These are phyloP conservation scores for Patagioenas fasciata DNA, from an alignment of 2,113 vertebrate genomes.

Conservation along the genomic window DNA sequence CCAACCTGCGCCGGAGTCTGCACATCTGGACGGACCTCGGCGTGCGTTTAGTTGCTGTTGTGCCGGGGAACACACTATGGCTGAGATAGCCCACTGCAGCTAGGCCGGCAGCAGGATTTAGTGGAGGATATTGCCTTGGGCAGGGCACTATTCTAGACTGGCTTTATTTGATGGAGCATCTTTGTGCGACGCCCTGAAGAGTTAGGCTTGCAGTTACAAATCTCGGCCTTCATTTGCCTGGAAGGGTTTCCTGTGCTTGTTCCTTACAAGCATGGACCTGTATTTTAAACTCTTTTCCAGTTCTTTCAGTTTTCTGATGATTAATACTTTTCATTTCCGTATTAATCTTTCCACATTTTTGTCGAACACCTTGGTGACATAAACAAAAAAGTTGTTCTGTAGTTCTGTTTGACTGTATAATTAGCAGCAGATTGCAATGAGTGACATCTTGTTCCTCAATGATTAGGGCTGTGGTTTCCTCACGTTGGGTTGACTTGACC, in stretches of 20 bases:
- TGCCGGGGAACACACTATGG: rapidly evolving
- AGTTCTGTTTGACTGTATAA: not conserved
- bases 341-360: not conserved
- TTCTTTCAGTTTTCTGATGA: not conserved
- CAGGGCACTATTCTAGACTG: not conserved
- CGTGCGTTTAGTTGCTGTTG: rapidly evolving
- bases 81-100: not conserved
- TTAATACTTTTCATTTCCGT: not conserved
- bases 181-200: not conserved
- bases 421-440: not conserved
- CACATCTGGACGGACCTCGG: rapidly evolving
- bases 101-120: not conserved
- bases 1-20: not conserved
- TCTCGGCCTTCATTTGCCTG: not conserved
- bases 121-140: not conserved
- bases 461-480: not conserved
- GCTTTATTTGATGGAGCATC: not conserved
- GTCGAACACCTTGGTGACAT: not conserved
- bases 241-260: not conserved
- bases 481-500: not conserved
- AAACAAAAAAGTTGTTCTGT: not conserved
- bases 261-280: rapidly evolving
- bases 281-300: not conserved
- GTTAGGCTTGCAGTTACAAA: not conserved
- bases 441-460: not conserved